These are phyloP conservation scores for Etia nguti DNA, from an alignment of 2,113 vertebrate species.

Conservation along the genomic window DNA sequence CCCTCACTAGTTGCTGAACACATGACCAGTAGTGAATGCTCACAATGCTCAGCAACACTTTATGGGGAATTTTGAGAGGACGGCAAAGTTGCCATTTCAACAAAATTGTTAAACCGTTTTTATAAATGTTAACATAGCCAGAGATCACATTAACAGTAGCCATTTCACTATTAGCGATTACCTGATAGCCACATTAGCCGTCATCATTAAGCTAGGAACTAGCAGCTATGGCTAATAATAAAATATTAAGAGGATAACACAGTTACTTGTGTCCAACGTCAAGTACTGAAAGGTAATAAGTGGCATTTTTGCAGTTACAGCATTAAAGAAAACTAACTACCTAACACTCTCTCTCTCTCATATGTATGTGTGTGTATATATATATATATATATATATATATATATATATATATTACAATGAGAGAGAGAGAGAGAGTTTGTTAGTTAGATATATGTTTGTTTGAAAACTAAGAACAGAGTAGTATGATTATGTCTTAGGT, in stretches of 20 bases:
- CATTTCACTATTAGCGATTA: neutral
- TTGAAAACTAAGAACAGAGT: no score
- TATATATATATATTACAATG: no score
- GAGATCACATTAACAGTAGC: neutral
- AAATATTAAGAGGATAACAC: neutral
- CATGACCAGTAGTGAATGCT: neutral
- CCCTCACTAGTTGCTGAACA: neutral
- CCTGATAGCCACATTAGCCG: neutral
- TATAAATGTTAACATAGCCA: neutral
- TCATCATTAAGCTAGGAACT: neutral
- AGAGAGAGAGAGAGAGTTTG: no score
- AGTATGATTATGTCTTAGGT: neutral
- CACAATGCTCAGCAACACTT: neutral
- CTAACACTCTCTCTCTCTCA: no score
- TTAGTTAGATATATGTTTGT: no score
- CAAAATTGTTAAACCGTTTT: neutral
- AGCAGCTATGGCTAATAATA: neutral
- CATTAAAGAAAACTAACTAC: neutral
- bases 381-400: no score
- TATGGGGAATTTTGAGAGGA: neutral
- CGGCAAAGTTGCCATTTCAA: neutral
- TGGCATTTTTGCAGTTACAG: neutral
- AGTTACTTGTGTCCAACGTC: neutral
- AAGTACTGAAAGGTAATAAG: neutral
- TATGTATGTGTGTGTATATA: no score